Conservation (phyloP, 2,113 vertebrate species). For the Nothoprocta pentlandii region DNA sequence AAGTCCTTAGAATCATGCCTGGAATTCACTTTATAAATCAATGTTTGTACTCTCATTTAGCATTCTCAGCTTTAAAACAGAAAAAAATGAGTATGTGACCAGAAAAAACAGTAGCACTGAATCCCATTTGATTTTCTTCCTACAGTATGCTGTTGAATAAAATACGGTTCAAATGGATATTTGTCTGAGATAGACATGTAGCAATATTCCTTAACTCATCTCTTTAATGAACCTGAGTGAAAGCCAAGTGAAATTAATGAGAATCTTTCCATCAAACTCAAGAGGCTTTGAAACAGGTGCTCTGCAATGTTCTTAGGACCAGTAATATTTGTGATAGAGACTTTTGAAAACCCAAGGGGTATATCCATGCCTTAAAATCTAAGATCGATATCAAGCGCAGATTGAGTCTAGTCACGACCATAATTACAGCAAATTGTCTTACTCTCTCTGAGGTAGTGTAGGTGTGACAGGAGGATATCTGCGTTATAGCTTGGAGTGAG, state of each 20-base stretch:
- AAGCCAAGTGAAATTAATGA: neutral
- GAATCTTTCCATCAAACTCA: neutral
- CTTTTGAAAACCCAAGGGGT: neutral
- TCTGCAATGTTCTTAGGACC: neutral
- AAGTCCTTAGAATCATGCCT: constrained; percentile 35
- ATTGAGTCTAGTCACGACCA: neutral
- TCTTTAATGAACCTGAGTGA: neutral
- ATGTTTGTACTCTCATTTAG: neutral
- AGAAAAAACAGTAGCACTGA: constrained; percentile 66
- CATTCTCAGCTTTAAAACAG: neutral
- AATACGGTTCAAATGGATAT: neutral
- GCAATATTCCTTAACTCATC: neutral
- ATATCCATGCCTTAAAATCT: neutral
- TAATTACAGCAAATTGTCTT: constrained; percentile 51
- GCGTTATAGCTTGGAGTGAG: constrained; percentile 90
- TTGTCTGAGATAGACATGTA: neutral
- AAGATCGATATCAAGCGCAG: neutral
- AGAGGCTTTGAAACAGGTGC: neutral
- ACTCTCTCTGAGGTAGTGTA: constrained; percentile 97
- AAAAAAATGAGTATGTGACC: constrained; percentile 30
- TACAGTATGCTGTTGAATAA: neutral
- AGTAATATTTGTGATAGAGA: neutral
- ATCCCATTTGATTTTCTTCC: neutral
- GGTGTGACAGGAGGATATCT: constrained; percentile 90
- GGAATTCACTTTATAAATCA: constrained; percentile 32